A percentile compares a stretch with the other conserved stretches of the same genome.
phyloP scores from a whole-genome alignment of 1,140 invertebrate species.

The Rhizoglyphus robini region DNA sequence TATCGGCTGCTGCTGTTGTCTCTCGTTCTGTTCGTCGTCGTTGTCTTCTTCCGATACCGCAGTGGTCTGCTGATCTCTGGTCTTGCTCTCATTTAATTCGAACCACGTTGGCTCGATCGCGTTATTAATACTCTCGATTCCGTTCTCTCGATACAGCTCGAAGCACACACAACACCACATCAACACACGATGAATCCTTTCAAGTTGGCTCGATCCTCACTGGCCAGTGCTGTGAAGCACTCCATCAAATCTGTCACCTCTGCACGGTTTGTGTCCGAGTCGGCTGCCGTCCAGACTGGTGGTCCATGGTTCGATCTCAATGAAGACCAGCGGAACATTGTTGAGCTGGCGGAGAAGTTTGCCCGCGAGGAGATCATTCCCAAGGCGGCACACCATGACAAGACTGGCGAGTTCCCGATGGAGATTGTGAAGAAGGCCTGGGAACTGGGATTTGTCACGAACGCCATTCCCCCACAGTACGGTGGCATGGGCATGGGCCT shows the following conservation, averaged over 20 bases:
- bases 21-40: too few relatives aligned
- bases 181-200: not conserved
- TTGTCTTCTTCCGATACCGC: too few relatives aligned
- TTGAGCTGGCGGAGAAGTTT: conserved; percentile 80
- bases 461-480: conserved; percentile 54
- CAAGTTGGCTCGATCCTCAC: not conserved
- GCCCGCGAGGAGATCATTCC: conserved; percentile 81
- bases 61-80: too few relatives aligned
- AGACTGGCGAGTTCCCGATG: conserved; percentile 76
- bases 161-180: too few relatives aligned
- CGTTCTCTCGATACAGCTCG: too few relatives aligned
- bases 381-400: conserved; percentile 73
- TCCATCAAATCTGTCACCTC: not conserved
- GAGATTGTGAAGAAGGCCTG: conserved; percentile 86
- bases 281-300: not conserved
- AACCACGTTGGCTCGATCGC: too few relatives aligned
- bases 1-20: too few relatives aligned
- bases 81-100: too few relatives aligned
- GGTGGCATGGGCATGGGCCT: conserved; percentile 36
- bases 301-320: conserved; percentile 33
- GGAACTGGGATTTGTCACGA: conserved; percentile 71
- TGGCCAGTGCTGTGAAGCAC: not conserved
- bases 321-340: conserved; percentile 67
- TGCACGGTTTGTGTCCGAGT: not conserved
- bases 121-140: too few relatives aligned